Percentiles rank a stretch among this genome's conserved stretches.
Conservation (phyloP, 2,113 vertebrate species). For the Engystomops pustulosus region DNA sequence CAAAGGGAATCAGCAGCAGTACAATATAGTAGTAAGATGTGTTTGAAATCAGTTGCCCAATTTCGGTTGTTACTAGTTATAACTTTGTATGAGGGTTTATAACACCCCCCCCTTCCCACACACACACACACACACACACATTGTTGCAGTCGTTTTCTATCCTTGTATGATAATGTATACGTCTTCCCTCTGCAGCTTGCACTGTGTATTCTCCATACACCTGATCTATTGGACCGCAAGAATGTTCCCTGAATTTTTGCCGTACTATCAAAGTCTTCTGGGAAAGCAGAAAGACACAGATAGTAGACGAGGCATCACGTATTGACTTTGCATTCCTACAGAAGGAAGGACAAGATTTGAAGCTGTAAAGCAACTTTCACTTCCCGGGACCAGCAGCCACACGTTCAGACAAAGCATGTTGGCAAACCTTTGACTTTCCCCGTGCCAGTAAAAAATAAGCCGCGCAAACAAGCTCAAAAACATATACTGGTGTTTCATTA, state of each 20-base stretch:
- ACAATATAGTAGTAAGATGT: no score
- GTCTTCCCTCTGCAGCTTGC: conserved; percentile 3
- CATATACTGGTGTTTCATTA: conserved; percentile 53
- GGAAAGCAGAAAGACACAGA: not conserved
- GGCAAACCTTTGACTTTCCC: conserved; percentile 5
- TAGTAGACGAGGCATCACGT: not conserved
- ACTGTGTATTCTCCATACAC: not conserved
- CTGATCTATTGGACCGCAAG: not conserved
- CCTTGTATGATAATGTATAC: not conserved
- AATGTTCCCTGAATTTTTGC: conserved; percentile 6
- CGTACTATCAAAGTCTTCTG: conserved; percentile 24
- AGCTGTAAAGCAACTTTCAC: conserved; percentile 19
- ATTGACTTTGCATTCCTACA: conserved; percentile 26
- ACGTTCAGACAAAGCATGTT: conserved; percentile 3
- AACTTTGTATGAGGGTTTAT: no score
- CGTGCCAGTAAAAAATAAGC: conserved; percentile 20
- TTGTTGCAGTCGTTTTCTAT: no score
- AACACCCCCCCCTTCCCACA: no score
- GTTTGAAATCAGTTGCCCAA: no score
- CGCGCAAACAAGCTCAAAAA: not conserved
- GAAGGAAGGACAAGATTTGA: conserved; percentile 26
- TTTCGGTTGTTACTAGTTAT: no score
- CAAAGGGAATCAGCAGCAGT: no score
- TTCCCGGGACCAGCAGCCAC: conserved; percentile 9
- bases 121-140: no score